Evolutionary conservation across 2,113 vertebrate species (phyloP).

Genomic region (Podarcis raffonei): DNA sequence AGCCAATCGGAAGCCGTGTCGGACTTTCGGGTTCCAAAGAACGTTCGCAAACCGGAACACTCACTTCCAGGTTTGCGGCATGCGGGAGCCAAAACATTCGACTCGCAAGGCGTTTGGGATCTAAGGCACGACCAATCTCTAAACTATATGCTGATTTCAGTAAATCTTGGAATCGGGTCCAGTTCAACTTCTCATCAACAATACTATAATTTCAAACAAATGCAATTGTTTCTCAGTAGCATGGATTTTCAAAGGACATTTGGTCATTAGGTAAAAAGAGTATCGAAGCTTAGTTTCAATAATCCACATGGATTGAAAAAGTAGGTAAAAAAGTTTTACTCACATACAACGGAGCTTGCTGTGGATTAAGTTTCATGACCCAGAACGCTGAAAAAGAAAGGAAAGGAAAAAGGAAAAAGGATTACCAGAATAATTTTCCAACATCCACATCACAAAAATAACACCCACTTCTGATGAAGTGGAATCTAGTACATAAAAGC

Average conservation of each 20-base stretch:
- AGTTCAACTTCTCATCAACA: background rate
- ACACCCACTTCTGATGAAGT: background rate
- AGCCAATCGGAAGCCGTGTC: too few relatives aligned
- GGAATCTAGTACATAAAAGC: background rate
- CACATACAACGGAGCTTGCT: conserved; percentile 96
- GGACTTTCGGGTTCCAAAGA: too few relatives aligned
- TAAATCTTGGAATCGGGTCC: background rate
- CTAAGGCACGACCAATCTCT: too few relatives aligned
- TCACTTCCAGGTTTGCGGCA: too few relatives aligned
- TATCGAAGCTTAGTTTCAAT: background rate
- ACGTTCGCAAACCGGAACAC: too few relatives aligned
- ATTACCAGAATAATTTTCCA: conserved; percentile 22
- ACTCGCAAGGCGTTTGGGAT: too few relatives aligned
- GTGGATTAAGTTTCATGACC: conserved; percentile 99
- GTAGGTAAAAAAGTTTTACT: conserved; percentile 78
- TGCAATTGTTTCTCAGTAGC: background rate
- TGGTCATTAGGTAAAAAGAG: background rate
- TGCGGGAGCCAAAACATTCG: too few relatives aligned
- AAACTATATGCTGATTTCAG: background rate
- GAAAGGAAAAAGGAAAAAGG: conserved; percentile 19
- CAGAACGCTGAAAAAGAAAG: conserved; percentile 84
- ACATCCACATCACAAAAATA: background rate
- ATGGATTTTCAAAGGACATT: background rate
- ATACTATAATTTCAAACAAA: background rate
- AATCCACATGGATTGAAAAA: too few relatives aligned